Evolutionary conservation across 2,797 vertebrate species (phyloP).

Genomic region (Lutjanus campechanus): DNA sequence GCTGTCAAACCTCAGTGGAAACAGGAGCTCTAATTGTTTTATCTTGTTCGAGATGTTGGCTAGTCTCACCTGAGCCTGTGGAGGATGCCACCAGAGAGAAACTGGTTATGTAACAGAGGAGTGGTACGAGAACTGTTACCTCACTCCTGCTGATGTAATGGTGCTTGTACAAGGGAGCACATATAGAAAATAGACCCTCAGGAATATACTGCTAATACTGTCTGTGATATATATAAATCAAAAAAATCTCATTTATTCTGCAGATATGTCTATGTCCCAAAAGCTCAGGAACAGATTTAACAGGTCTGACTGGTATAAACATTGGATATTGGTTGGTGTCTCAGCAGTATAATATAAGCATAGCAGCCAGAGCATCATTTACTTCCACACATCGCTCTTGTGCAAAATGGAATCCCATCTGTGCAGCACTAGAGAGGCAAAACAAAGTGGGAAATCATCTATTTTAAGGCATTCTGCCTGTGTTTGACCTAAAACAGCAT

Average conservation of each 20-base stretch:
- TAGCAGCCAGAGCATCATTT: constrained; percentile 39
- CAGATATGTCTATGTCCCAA: constrained; percentile 6
- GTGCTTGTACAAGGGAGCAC: constrained; percentile 10
- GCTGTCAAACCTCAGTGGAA: constrained; percentile 18
- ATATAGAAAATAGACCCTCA: constrained; percentile 8
- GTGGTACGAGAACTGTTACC: constrained; percentile 12
- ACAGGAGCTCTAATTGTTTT: constrained; percentile 51
- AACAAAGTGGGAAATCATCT: constrained; percentile 53
- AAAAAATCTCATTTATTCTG: constrained; percentile 20
- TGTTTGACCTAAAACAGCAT: constrained; percentile 62
- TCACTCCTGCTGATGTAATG: constrained; percentile 53
- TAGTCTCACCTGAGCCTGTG: constrained; percentile 23
- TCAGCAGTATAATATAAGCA: constrained; percentile 31
- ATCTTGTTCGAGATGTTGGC: constrained; percentile 34
- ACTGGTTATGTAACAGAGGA: constrained; percentile 48
- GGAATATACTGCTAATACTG: constrained; percentile 10
- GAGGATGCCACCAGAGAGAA: constrained; percentile 34
- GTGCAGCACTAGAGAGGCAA: constrained; percentile 49
- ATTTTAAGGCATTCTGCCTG: constrained; percentile 60
- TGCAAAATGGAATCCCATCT: constrained; percentile 65
- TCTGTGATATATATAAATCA: constrained; percentile 6
- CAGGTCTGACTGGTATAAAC: constrained; percentile 28
- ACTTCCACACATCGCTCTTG: constrained; percentile 50
- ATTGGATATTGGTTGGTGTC: constrained; percentile 4
- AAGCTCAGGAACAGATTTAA: constrained; percentile 34